These are phyloP conservation scores for Anguilla pacifica DNA, from an alignment of 2,797 vertebrate genomes.

Conservation along the genomic window DNA sequence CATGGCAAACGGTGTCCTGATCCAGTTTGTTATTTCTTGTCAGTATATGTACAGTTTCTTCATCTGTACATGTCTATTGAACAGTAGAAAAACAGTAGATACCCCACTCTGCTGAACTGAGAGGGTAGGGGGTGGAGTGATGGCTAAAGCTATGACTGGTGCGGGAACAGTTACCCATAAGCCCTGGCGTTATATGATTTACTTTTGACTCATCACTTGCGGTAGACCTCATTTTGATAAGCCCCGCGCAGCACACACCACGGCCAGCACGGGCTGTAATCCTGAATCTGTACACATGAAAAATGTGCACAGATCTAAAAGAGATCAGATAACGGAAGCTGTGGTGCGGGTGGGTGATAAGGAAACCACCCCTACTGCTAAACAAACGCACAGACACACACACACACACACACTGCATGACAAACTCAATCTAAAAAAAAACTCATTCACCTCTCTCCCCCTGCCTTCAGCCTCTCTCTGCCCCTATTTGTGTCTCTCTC, in stretches of 20 bases:
- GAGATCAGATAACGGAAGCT: not conserved
- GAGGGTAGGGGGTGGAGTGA: not conserved
- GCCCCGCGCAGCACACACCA: not conserved
- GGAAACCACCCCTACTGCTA: not conserved
- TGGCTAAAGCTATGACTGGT: conserved; percentile 10
- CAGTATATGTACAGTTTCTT: conserved; percentile 9
- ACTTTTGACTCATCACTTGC: not conserved
- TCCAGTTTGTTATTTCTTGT: not conserved
- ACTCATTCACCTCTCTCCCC: not conserved
- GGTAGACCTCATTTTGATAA: conserved; percentile 1
- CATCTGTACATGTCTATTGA: conserved; percentile 3
- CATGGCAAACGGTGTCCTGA: not conserved
- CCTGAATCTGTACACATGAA: not conserved
- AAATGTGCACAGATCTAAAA: not conserved
- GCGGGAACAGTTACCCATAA: not conserved
- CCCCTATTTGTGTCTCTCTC: not conserved
- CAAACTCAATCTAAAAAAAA: not conserved
- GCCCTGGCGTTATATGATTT: too few relatives aligned
- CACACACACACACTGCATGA: not conserved
- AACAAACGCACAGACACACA: not conserved
- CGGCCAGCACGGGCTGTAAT: not conserved
- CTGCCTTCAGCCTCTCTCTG: not conserved
- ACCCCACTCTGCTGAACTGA: conserved; percentile 3
- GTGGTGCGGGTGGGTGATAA: not conserved
- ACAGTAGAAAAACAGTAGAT: not conserved